These are phyloP conservation scores for Datnioides undecimradiatus DNA, from an alignment of 2,113 vertebrate genomes.

Conservation along the genomic window DNA sequence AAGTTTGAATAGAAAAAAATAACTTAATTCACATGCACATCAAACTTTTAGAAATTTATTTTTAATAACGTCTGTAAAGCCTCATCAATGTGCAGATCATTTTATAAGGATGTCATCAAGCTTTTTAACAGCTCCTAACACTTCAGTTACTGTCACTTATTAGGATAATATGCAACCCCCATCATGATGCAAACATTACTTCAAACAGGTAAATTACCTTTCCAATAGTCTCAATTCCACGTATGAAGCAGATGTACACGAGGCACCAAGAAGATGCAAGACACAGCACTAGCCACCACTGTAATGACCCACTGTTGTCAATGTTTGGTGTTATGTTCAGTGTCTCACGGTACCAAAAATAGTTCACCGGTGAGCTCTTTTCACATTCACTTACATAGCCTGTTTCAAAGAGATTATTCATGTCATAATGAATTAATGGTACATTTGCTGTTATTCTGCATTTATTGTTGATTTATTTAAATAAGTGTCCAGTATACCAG, in stretches of 20 bases:
- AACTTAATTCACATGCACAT: not conserved
- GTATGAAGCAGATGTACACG: conserved; percentile 88
- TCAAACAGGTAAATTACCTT: conserved; percentile 81
- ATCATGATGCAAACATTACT: not conserved
- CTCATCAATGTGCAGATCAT: not conserved
- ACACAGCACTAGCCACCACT: conserved; percentile 88
- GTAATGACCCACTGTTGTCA: conserved; percentile 74
- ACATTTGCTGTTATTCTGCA: not conserved
- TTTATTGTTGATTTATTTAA: conserved; percentile 1
- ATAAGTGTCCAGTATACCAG: conserved; percentile 73
- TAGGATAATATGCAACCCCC: not conserved
- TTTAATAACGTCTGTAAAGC: not conserved
- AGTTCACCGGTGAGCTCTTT: conserved; percentile 85
- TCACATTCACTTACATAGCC: conserved; percentile 81
- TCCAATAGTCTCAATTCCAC: conserved; percentile 89
- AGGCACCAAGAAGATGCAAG: conserved; percentile 84
- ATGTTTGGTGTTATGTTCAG: conserved; percentile 86
- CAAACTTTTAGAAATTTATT: not conserved
- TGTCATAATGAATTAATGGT: not conserved
- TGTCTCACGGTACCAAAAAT: conserved; percentile 91
- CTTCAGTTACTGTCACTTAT: not conserved
- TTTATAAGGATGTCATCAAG: not conserved
- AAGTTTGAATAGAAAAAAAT: not conserved
- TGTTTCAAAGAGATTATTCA: conserved; percentile 29
- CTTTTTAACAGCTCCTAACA: not conserved